Evolutionary conservation across 2,797 vertebrate genomes (phyloP), one percentile per base, ranked within the genome.

Genomic region (Artibeus lituratus): DNA sequence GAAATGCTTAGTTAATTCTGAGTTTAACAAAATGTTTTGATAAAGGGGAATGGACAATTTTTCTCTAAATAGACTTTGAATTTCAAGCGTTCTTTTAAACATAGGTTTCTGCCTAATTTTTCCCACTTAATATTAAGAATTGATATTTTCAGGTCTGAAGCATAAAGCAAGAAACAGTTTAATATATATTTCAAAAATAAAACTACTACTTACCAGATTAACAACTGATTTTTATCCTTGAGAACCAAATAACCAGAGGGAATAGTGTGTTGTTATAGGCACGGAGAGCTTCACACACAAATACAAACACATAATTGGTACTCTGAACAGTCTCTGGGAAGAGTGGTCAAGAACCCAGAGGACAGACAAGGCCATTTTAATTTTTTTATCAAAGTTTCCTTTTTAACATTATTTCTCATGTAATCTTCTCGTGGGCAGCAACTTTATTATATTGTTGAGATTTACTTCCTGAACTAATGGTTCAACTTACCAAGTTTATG

Each of bases 11-110:
- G 24, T 70, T 90, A 87, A 82, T 93, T 62, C 42, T 57, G 44
- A 90, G 81, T 77, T 94, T 95, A 78, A 88, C 26, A 69, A 39
- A 95, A 26, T 90, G 15, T 95, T 92, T 96, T 84, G 47, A 87
- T 93, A 82, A 73, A 53, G 15, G 19, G 42, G 62, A 11, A n/a
- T 89, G 2, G 70, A 29, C 78, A 77, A 32, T 72, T 21, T 78
- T 93, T 37, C 7, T 32, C 6, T 83, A 91, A 91, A 59, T 93
- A 85, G 39, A 85, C 44, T 29, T 70, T 82, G 59, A 88, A 78
- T 88, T 91, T 47, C 22, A 87, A 42, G 18, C 82, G 32, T 55
- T 93, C 57, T 77, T 85, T 42, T 77, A 70, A 90, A 65, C 12
- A 69, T 39, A 93, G 12, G 10, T 82, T 92, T 96, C 29, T 93